These are phyloP conservation scores for Ostrea edulis DNA, from an alignment of 1,140 invertebrate species.

Conservation along the genomic window DNA sequence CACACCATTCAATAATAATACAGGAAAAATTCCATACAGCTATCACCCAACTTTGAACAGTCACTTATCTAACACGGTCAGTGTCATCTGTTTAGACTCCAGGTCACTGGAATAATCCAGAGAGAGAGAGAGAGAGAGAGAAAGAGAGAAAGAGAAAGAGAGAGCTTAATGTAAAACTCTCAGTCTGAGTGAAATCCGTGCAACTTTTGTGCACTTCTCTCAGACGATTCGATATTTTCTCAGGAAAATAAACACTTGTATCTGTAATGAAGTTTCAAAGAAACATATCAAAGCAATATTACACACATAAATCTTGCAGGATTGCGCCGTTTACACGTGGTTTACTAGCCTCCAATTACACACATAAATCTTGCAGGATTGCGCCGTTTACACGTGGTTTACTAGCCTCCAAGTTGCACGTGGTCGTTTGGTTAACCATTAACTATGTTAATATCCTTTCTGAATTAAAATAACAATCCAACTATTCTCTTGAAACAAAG, in stretches of 20 bases:
- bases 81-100: too few relatives aligned
- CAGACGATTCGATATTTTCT: neutral
- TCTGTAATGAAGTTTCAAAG: neutral
- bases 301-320: neutral
- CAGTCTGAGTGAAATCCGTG: too few relatives aligned
- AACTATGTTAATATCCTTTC: neutral
- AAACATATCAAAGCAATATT: neutral
- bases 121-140: too few relatives aligned
- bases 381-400: neutral
- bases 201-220: too few relatives aligned
- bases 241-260: neutral
- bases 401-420: neutral
- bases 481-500: neutral
- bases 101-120: too few relatives aligned
- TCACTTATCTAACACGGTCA: too few relatives aligned
- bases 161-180: too few relatives aligned
- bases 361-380: neutral
- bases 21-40: too few relatives aligned
- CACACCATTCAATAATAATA: too few relatives aligned
- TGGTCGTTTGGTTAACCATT: slow-evolving; percentile 25
- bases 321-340: neutral
- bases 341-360: neutral
- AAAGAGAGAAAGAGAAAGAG: too few relatives aligned
- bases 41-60: too few relatives aligned
- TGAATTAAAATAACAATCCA: neutral